phyloP scores from a whole-genome alignment of 2,888 invertebrate species.

The Aleiodes testaceus region DNA sequence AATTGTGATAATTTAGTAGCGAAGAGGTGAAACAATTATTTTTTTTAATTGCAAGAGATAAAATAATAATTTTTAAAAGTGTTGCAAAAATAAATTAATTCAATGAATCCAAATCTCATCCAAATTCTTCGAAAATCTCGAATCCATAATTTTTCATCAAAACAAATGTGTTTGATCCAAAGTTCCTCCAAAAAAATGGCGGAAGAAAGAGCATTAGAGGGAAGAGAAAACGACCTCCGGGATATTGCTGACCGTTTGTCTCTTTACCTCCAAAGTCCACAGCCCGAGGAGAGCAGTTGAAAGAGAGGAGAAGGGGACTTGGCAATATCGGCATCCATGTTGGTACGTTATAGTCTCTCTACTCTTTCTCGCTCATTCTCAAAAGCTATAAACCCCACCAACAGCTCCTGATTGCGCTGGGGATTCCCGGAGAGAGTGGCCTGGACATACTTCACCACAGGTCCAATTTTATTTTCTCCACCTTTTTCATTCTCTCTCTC shows the following conservation, averaged over 20 bases:
- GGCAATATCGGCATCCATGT: constrained; percentile 47
- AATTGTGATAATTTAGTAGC: too few species aligned
- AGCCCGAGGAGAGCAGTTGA: constrained; percentile 22
- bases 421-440: constrained; percentile 45
- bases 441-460: constrained; percentile 49
- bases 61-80: too few species aligned
- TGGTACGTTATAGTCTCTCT: constrained; percentile 38
- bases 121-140: neutral
- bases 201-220: constrained; percentile 20
- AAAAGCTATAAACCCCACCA: constrained; percentile 31
- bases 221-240: constrained; percentile 43
- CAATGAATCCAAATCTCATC: too few species aligned
- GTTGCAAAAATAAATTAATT: too few species aligned
- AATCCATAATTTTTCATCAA: constrained; percentile 11
- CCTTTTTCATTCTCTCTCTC: constrained; percentile 23
- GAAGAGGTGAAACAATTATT: too few species aligned
- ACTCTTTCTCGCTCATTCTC: constrained; percentile 29
- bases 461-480: constrained; percentile 50
- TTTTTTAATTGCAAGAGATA: too few species aligned
- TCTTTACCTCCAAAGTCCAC: constrained; percentile 38
- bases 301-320: constrained; percentile 42
- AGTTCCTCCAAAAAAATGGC: constrained; percentile 2
- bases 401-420: constrained; percentile 50
- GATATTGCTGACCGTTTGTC: constrained; percentile 54
- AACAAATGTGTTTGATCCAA: neutral